phyloP scores from a whole-genome alignment of 2,113 vertebrate genomes.

The Nanorana parkeri region DNA sequence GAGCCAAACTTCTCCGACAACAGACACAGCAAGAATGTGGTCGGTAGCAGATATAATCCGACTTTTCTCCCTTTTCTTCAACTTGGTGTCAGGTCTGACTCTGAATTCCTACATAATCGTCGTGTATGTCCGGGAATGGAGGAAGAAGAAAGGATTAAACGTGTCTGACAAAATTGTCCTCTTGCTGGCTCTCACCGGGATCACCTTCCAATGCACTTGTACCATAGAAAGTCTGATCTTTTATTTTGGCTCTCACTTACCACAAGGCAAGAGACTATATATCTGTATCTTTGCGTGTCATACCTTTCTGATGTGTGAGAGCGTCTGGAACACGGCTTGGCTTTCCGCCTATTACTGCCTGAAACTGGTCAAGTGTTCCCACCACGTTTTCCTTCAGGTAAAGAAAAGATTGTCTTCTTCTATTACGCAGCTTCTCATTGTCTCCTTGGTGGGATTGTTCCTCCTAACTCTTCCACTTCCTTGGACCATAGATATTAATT shows the following conservation, averaged over 20 bases:
- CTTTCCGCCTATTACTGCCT: conserved; percentile 16
- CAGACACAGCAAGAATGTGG: not conserved
- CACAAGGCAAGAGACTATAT: too few species aligned
- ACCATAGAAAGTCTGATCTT: not conserved
- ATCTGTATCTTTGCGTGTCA: not conserved
- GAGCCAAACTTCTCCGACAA: too few species aligned
- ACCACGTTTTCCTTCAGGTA: not conserved
- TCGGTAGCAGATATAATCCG: not conserved
- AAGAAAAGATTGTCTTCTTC: not conserved
- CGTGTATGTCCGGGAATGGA: not conserved
- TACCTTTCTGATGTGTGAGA: not conserved
- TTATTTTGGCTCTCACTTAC: not conserved
- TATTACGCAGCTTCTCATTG: not conserved
- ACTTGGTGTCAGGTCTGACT: not conserved
- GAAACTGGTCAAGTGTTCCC: not conserved
- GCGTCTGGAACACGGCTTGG: not conserved
- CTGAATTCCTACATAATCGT: not conserved
- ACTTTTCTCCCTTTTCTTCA: not conserved
- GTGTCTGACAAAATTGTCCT: not conserved
- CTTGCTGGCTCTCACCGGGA: not conserved
- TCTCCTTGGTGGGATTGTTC: not conserved
- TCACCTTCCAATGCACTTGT: not conserved
- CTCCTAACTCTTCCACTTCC: not conserved
- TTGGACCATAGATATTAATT: not conserved
- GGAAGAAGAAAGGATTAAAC: not conserved